Conservation (phyloP, 2,888 invertebrate species). For the Lepidochrysops patricia region DNA sequence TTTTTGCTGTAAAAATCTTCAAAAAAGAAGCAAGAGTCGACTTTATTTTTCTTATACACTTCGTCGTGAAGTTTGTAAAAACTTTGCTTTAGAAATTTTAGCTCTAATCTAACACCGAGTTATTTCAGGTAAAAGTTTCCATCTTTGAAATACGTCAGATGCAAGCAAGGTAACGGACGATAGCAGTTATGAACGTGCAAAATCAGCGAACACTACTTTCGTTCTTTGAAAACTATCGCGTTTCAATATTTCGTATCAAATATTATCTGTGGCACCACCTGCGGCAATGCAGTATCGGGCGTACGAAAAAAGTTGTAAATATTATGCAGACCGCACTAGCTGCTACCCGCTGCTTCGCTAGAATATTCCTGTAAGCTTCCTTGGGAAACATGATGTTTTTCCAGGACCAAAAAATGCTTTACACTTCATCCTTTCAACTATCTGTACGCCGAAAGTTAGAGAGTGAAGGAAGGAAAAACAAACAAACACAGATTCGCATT, state of each 20-base stretch:
- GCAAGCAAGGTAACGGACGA: not conserved
- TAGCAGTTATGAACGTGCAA: not conserved
- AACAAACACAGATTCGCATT: no score
- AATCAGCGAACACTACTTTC: not conserved
- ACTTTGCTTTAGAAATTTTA: not conserved
- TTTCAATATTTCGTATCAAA: not conserved
- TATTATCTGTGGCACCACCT: no score
- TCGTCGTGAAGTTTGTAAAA: not conserved
- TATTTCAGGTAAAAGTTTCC: slow-evolving; percentile 3
- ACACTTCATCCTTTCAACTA: no score
- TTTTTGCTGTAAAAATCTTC: not conserved
- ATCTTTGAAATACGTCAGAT: not conserved
- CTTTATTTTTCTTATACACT: not conserved
- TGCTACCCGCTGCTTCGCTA: no score
- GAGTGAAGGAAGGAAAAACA: no score
- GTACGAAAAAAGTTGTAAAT: no score
- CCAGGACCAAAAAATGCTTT: no score
- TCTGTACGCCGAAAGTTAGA: no score
- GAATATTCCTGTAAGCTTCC: no score
- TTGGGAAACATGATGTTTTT: no score
- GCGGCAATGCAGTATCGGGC: no score
- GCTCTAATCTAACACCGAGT: not conserved
- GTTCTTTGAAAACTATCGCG: not conserved
- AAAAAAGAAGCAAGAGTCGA: not conserved
- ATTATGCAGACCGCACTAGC: no score